phyloP scores from a whole-genome alignment of 2,113 vertebrate genomes.

The Cardinalis cardinalis region DNA sequence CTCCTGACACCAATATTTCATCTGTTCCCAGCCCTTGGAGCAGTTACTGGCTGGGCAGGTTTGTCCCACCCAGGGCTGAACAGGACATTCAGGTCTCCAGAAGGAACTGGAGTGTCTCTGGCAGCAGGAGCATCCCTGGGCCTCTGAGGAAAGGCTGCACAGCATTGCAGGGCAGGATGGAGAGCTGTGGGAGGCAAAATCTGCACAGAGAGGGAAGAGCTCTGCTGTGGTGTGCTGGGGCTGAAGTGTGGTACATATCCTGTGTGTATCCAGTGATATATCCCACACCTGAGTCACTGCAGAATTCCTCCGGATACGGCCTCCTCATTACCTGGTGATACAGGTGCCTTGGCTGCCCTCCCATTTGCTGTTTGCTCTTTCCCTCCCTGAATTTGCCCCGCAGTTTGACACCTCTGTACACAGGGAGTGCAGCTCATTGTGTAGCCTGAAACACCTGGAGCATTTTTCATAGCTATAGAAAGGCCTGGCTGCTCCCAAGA shows the following conservation, averaged over 20 bases:
- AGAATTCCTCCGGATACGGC: neutral
- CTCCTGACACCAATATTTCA: neutral
- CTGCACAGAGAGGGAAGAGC: neutral
- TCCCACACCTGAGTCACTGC: neutral
- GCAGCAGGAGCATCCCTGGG: neutral
- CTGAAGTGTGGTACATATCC: rapidly evolving
- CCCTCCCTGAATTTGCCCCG: neutral
- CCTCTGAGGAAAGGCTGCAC: neutral
- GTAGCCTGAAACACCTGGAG: neutral
- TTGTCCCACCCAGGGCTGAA: neutral
- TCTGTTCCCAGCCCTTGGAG: neutral
- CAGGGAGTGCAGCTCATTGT: neutral
- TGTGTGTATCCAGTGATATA: rapidly evolving
- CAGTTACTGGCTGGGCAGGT: conserved; percentile 29
- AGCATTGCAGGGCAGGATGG: neutral
- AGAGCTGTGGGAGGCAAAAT: neutral
- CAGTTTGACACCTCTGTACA: neutral
- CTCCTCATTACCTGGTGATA: neutral
- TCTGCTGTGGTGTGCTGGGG: rapidly evolving
- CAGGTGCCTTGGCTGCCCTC: neutral
- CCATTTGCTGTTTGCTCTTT: neutral
- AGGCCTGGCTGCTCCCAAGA: neutral
- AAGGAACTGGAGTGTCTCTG: neutral
- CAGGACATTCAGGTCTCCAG: neutral
- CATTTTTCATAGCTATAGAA: neutral